phyloP scores from a whole-genome alignment of 2,888 invertebrate genomes.

The Caenorhabditis panamensis region DNA sequence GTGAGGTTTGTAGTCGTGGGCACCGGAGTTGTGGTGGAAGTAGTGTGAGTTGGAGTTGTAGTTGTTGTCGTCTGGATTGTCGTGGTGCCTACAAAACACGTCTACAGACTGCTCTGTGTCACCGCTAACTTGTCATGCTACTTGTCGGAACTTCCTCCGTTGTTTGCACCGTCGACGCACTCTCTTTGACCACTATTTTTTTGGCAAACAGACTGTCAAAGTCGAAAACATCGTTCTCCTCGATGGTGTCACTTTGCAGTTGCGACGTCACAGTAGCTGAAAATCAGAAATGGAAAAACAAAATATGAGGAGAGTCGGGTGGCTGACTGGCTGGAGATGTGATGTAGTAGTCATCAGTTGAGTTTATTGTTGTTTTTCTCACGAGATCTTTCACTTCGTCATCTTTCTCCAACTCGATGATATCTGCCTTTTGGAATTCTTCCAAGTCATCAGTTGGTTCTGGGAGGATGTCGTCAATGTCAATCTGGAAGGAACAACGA shows the following conservation, averaged over 20 bases:
- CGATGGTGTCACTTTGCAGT: constrained; percentile 37
- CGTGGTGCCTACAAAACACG: constrained; percentile 38
- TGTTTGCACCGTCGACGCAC: constrained; percentile 10
- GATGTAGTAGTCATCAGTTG: constrained; percentile 54
- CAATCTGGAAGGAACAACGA: constrained; percentile 6
- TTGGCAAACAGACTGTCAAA: constrained; percentile 42
- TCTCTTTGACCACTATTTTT: constrained; percentile 24
- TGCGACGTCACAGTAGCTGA: constrained; percentile 42
- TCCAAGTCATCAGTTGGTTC: constrained; percentile 35
- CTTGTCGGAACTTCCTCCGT: constrained; percentile 4
- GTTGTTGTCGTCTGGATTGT: background rate
- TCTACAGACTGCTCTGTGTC: background rate
- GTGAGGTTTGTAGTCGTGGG: constrained; percentile 4
- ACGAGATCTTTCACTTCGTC: constrained; percentile 38
- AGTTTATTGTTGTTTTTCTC: constrained; percentile 39
- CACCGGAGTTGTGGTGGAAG: background rate
- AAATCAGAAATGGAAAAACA: constrained; percentile 43
- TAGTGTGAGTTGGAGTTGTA: constrained; percentile 6
- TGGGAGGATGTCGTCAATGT: constrained; percentile 27
- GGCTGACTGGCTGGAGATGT: constrained; percentile 46
- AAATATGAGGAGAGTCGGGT: background rate
- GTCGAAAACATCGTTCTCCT: constrained; percentile 30
- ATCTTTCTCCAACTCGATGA: constrained; percentile 23
- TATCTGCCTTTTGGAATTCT: constrained; percentile 45
- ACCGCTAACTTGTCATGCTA: background rate